Evolutionary conservation across 2,888 invertebrate genomes (phyloP).

Genomic region (Phorcus lineatus): DNA sequence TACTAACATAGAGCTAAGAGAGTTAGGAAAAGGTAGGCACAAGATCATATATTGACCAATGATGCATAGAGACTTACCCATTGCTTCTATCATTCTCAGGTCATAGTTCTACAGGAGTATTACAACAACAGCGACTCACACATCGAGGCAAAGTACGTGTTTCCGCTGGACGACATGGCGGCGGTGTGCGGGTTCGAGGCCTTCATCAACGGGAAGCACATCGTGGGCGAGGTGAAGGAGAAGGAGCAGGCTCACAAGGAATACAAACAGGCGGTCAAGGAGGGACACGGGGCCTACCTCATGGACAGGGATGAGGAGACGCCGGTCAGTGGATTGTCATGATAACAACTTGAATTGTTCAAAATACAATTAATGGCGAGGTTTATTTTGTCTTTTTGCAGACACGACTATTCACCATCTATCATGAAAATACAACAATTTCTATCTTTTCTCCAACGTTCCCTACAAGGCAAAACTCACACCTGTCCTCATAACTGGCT

Average conservation of each 20-base stretch:
- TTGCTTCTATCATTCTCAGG: conserved; percentile 57
- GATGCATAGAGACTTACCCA: no score
- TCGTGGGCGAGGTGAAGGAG: conserved; percentile 75
- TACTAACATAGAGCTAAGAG: no score
- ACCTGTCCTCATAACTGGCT: no score
- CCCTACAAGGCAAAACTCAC: no score
- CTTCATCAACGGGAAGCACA: conserved; percentile 75
- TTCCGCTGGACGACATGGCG: conserved; percentile 75
- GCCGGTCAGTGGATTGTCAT: conserved; percentile 60
- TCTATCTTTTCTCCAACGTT: no score
- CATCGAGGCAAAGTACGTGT: conserved; percentile 76
- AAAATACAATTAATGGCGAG: no score
- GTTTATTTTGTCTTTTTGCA: no score
- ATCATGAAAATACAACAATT: no score
- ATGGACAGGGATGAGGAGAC: conserved; percentile 76
- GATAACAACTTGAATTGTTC: no score
- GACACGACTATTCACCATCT: no score
- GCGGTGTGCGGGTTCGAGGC: conserved; percentile 77
- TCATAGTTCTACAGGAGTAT: conserved; percentile 71
- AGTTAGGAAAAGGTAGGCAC: no score
- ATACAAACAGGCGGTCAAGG: conserved; percentile 74
- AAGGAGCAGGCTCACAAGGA: conserved; percentile 74
- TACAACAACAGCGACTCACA: conserved; percentile 64
- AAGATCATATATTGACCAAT: no score
- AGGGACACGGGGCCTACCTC: conserved; percentile 76